Conservation (phyloP, 2,888 invertebrate species). For the Elysia crispata region DNA sequence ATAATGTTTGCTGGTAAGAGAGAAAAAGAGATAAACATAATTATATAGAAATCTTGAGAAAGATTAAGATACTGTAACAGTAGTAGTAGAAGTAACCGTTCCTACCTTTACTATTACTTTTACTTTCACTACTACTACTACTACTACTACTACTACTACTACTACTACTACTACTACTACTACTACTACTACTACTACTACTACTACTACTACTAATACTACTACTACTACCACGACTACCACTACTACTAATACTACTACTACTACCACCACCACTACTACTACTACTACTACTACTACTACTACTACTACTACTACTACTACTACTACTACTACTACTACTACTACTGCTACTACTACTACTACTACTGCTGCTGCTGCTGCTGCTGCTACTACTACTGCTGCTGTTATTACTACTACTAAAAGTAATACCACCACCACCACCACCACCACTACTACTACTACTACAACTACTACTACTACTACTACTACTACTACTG, state of each 20-base stretch:
- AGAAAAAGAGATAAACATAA: constrained; percentile 23
- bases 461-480: too few species aligned
- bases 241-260: too few species aligned
- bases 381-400: constrained; percentile 17
- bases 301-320: constrained; percentile 15
- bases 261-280: background rate
- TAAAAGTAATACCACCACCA: too few species aligned
- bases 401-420: constrained; percentile 3
- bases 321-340: constrained; percentile 25
- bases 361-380: too few species aligned
- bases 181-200: background rate
- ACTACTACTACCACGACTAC: too few species aligned
- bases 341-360: constrained; percentile 25
- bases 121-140: too few species aligned
- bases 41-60: background rate
- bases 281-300: too few species aligned
- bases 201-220: too few species aligned
- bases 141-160: constrained; percentile 21
- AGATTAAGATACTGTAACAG: background rate
- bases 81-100: background rate
- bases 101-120: too few species aligned
- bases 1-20: too few species aligned
- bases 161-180: constrained; percentile 23
- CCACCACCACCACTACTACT: background rate
- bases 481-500: too few species aligned